Evolutionary conservation across 1,140 invertebrate genomes (phyloP).

Genomic region (Bicyclus anynana): DNA sequence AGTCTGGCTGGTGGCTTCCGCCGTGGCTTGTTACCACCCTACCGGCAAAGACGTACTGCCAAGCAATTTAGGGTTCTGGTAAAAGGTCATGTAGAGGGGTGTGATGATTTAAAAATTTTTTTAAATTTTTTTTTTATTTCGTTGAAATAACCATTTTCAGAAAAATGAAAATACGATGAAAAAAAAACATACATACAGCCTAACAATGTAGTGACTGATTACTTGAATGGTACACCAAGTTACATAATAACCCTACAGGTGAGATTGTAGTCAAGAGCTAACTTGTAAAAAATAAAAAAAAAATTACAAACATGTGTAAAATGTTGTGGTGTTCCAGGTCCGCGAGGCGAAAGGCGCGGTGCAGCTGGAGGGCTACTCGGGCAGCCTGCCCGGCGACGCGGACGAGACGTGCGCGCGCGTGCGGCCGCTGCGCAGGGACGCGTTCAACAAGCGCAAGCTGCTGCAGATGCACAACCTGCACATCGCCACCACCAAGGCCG

Average conservation of each 20-base stretch:
- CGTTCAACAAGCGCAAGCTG: slow-evolving; percentile 87
- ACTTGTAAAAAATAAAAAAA: too few relatives aligned
- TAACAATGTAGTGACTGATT: too few relatives aligned
- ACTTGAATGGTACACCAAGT: too few relatives aligned
- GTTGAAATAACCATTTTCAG: too few relatives aligned
- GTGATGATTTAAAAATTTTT: too few relatives aligned
- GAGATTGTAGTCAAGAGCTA: too few relatives aligned
- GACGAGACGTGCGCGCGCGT: slow-evolving; percentile 43
- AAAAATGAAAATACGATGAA: too few relatives aligned
- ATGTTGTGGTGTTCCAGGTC: slow-evolving; percentile 41
- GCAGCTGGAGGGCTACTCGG: slow-evolving; percentile 80
- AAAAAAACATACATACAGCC: too few relatives aligned
- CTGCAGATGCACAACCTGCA: slow-evolving; percentile 85
- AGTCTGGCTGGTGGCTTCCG: too few relatives aligned
- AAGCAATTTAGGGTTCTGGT: background rate
- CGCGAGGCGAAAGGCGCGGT: slow-evolving; percentile 63
- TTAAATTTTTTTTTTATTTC: too few relatives aligned
- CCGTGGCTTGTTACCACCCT: background rate
- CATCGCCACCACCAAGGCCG: slow-evolving; percentile 84
- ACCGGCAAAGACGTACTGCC: background rate
- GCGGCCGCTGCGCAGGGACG: slow-evolving; percentile 58
- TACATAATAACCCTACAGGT: too few relatives aligned
- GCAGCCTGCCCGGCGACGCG: slow-evolving; percentile 78
- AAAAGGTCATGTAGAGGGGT: background rate
- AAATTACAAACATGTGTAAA: too few relatives aligned